Base-by-base conservation (phyloP, 2,113 vertebrate species). In the Centropus bengalensis region DNA sequence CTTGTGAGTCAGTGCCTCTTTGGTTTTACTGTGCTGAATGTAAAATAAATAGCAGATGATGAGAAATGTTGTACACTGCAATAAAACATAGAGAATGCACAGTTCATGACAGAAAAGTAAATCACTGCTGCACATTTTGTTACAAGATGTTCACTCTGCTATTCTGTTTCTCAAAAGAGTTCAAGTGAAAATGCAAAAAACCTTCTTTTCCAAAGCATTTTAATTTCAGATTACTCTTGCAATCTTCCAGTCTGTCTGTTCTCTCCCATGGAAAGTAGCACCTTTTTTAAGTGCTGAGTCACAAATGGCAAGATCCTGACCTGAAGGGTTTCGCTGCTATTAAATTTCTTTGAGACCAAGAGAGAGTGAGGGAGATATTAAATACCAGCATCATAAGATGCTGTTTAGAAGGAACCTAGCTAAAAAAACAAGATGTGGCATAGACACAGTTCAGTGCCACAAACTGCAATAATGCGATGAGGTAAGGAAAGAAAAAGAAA, bases 1-100 rank as follows among this genome's bases (percentile, higher is more conserved):
- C 76, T 96, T 6, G 75, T 94, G 82, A 96, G 89, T 91, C 87
- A 88, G 74, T 92, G 69, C 42, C 56, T 88, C 73, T 93, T 95
- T 73, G 52, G 59, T 96, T 95, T 95, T 83, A 86, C 81, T 70
- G 58, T 52, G 27, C 47, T 89, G 85, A 93, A 95, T 86, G n/a
- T 90, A 94, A 93, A 96, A 95, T 93, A 94, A 94, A 93, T 68
- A 97, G 90, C 49, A 81, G 66, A 77, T 76, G 69, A 93, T 90
- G 86, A 92, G 79, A 93, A 95, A 93, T 86, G 70, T 74, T 91
- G 69, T 81, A 85, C 68, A 55, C 80, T 56, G 51, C 88, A 84
- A 86, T 90, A 88, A 86, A 94, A 85, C 60, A 88, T 8, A 76
- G 81, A 76, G 74, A 89, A 88, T 56, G 60, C 79, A 58, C 2